Base-by-base conservation (phyloP, 2,797 vertebrate genomes). In the Sciurus vulgaris region DNA sequence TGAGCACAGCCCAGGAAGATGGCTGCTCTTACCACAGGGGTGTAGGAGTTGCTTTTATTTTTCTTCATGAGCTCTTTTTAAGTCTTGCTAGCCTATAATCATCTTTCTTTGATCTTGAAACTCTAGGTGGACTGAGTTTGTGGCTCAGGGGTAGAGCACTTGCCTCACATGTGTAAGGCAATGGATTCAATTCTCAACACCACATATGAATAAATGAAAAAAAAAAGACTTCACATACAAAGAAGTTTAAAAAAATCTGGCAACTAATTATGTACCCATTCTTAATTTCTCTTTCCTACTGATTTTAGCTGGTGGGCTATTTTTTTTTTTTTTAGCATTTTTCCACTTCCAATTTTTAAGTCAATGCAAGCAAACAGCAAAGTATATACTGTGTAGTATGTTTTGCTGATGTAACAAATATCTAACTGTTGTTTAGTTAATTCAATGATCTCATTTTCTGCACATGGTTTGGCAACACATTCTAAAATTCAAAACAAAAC, bases 401-500 rank as follows among this genome's bases (percentile, higher is more conserved):
- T 38, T 38, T 65, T 56, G 7, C 30, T 44, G 44, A 89, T 38
- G 14, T 54, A 59, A 91, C 54, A 61, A 41, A 9, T 12, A 5
- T 44, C 22, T 59, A 51, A 61, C 4, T 8, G 59, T 35, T 47
- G 35, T 0, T 72, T 47, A 82, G 2, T 59, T 56, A n/a, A 63
- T 33, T 13, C 54, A 51, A 72, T 38, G 38, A 38, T 38, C 38
- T 38, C 38, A 38, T 38, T 38, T 38, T 38, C 38, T 38, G 38
- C 38, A 38, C 38, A 38, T 38, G 38, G 38, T 38, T 38, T 38
- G 38, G 38, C 96, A 99, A 97, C 92, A 99, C 99, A 76, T 99
- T 99, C 99, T 99, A 95, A 95, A 96, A 86, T 83, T 73, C 20
- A 9, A 33, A 41, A 78, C 44, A 54, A 79, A 11, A 72, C 51